phyloP scores from a whole-genome alignment of 2,797 vertebrate genomes.

The Lates japonicus region DNA sequence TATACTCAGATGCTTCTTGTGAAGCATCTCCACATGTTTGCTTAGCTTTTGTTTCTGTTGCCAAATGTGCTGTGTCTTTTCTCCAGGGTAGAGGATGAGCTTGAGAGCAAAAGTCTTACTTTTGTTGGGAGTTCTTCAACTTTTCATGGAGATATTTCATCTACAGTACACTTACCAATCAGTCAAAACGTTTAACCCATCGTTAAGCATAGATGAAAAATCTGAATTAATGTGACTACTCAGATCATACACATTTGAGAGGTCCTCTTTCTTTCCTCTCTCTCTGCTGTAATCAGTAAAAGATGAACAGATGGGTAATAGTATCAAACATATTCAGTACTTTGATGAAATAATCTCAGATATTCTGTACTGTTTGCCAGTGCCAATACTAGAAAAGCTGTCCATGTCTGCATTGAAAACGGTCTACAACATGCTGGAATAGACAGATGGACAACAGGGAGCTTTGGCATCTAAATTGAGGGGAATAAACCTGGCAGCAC shows the following conservation, averaged over 20 bases:
- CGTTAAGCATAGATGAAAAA: neutral
- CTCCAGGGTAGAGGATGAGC: neutral
- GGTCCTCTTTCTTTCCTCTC: neutral
- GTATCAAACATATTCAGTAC: constrained; percentile 19
- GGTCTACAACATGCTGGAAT: neutral
- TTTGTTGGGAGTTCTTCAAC: neutral
- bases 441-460: neutral
- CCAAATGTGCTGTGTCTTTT: neutral
- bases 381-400: neutral
- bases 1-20: neutral
- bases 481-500: neutral
- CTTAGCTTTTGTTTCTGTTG: neutral
- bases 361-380: neutral
- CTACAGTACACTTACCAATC: neutral
- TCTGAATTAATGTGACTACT: neutral
- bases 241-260: neutral
- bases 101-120: neutral
- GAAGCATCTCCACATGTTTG: constrained; percentile 1
- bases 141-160: neutral
- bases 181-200: neutral
- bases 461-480: neutral
- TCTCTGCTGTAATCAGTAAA: neutral
- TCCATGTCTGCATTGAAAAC: neutral
- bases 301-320: constrained; percentile 7
- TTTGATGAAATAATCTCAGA: neutral